Evolutionary conservation across 2,797 vertebrate species (phyloP).

Genomic region (Poecilia wingei): DNA sequence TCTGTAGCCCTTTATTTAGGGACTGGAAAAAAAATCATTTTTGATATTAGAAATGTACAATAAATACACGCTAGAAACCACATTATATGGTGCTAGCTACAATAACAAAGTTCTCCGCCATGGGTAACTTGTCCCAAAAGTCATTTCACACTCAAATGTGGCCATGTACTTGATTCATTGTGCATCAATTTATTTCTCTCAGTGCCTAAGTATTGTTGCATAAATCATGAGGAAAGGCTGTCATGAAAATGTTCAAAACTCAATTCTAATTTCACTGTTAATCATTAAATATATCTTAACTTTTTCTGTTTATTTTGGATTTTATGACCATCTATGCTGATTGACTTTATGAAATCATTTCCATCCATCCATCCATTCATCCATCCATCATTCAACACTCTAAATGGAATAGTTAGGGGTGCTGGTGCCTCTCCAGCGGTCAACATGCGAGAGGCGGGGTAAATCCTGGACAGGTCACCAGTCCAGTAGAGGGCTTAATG

Average conservation of each 20-base stretch:
- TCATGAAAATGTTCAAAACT: neutral
- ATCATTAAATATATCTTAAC: neutral
- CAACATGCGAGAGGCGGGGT: no score
- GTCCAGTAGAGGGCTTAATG: no score
- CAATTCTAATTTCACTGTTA: neutral
- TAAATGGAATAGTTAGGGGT: no score
- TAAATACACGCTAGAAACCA: slow-evolving; percentile 6
- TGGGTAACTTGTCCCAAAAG: neutral
- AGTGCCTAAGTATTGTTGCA: neutral
- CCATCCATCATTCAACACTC: no score
- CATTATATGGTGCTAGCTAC: neutral
- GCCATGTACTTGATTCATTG: neutral
- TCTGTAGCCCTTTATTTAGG: slow-evolving; percentile 32
- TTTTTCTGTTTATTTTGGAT: neutral
- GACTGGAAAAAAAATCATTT: slow-evolving; percentile 6
- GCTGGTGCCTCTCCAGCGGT: no score
- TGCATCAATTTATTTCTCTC: neutral
- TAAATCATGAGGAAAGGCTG: neutral
- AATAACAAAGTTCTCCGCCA: neutral
- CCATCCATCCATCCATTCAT: no score
- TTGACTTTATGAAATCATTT: neutral
- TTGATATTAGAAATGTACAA: slow-evolving; percentile 22
- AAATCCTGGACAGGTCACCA: no score
- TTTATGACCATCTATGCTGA: neutral
- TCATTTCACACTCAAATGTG: neutral